Conservation (phyloP, 2,113 vertebrate species). For the Pygoscelis antarcticus region DNA sequence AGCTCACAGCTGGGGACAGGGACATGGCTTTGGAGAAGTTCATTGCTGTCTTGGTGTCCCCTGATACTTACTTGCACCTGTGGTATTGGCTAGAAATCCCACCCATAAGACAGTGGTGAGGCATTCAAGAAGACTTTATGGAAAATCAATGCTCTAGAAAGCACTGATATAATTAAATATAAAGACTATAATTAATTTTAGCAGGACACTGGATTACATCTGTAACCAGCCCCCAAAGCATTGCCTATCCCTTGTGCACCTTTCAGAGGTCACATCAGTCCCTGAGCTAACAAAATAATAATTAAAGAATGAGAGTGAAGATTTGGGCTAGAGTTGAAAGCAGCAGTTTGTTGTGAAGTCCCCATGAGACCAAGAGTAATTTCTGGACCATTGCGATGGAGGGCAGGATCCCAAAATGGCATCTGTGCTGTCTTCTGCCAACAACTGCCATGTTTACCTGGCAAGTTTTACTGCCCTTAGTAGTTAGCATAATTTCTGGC, state of each 20-base stretch:
- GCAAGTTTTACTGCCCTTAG: not conserved
- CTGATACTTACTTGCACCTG: not conserved
- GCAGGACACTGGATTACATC: not conserved
- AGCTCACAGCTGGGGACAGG: not conserved
- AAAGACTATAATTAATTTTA: not conserved
- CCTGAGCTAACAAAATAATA: fast-evolving
- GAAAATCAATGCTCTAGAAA: not conserved
- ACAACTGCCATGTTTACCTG: not conserved
- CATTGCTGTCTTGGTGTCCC: fast-evolving
- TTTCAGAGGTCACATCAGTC: not conserved
- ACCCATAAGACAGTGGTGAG: not conserved
- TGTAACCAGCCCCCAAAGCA: not conserved
- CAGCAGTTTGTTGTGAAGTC: not conserved
- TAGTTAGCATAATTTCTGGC: not conserved
- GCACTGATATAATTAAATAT: not conserved
- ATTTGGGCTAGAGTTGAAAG: not conserved
- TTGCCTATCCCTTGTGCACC: not conserved
- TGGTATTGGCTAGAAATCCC: not conserved
- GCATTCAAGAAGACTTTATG: not conserved
- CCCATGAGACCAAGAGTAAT: not conserved
- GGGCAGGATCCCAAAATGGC: not conserved
- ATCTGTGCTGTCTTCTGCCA: not conserved
- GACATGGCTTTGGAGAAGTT: not conserved
- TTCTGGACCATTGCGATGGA: not conserved
- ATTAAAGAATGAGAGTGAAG: not conserved